Percentiles rank a stretch among this genome's conserved stretches.
Conservation (phyloP, 2,888 invertebrate species). For the Sarcophaga caerulescens region DNA sequence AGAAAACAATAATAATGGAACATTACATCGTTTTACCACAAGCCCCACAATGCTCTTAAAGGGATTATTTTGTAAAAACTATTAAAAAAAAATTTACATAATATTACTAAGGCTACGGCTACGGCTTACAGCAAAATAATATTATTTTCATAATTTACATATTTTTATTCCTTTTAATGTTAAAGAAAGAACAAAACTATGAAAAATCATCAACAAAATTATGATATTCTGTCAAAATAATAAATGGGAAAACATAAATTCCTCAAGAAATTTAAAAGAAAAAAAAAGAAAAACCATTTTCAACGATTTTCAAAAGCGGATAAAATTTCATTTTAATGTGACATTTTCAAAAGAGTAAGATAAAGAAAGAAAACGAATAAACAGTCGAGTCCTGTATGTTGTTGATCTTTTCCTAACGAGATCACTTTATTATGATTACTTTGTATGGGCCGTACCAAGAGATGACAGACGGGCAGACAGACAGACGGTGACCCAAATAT, state of each 20-base stretch:
- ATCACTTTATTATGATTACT: constrained; percentile 67
- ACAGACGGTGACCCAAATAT: constrained; percentile 16
- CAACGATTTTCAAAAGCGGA: constrained; percentile 8
- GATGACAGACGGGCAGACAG: no score
- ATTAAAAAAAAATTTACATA: constrained; percentile 35
- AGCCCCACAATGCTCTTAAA: constrained; percentile 1
- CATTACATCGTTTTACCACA: constrained; percentile 12
- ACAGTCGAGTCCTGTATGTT: not conserved
- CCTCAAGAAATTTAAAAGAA: not conserved
- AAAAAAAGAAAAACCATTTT: constrained; percentile 28
- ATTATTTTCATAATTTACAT: not conserved
- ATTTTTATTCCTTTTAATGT: not conserved
- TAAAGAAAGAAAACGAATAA: not conserved
- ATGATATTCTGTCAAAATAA: constrained; percentile 68
- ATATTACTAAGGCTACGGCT: not conserved
- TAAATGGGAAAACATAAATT: constrained; percentile 63
- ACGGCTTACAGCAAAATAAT: not conserved
- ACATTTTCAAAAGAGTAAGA: not conserved
- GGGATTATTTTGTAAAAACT: constrained; percentile 42
- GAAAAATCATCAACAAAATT: constrained; percentile 37
- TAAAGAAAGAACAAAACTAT: not conserved
- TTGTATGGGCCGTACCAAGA: constrained; percentile 38
- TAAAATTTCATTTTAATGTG: constrained; percentile 16
- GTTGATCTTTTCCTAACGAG: constrained; percentile 55
- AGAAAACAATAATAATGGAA: not conserved